Percentiles rank a stretch among this genome's conserved stretches.
phyloP scores from a whole-genome alignment of 1,140 invertebrate genomes.

The Cyrtorhinus lividipennis region DNA sequence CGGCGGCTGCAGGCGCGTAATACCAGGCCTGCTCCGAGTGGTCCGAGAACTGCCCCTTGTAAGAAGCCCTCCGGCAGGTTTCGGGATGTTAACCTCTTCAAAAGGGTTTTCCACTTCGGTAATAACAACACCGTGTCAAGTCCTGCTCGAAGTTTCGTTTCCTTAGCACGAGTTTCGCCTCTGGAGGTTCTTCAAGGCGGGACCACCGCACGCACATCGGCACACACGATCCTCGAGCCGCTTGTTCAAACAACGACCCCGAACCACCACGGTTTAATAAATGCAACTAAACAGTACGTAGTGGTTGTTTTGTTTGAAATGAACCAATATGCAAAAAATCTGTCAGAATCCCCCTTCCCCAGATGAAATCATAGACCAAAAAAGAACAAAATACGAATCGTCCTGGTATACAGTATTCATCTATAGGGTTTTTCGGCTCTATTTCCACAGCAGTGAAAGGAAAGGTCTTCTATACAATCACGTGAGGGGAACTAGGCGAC shows the following conservation, averaged over 20 bases:
- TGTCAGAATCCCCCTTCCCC: too few relatives aligned
- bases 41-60: neutral
- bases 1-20: neutral
- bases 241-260: neutral
- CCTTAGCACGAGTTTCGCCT: neutral
- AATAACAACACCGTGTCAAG: neutral
- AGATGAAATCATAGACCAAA: too few relatives aligned
- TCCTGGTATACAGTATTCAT: too few relatives aligned
- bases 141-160: neutral
- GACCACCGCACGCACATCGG: neutral
- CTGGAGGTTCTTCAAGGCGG: neutral
- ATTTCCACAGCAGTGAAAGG: too few relatives aligned
- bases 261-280: too few relatives aligned
- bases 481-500: too few relatives aligned
- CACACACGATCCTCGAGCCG: neutral
- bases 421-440: too few relatives aligned
- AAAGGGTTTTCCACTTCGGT: neutral
- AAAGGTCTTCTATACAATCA: too few relatives aligned
- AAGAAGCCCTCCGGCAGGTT: neutral
- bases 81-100: neutral
- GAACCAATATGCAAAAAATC: too few relatives aligned
- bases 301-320: too few relatives aligned
- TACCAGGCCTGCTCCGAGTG: neutral
- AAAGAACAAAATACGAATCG: too few relatives aligned
- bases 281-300: too few relatives aligned